phyloP scores from a whole-genome alignment of 2,113 vertebrate species.

The Naja naja region DNA sequence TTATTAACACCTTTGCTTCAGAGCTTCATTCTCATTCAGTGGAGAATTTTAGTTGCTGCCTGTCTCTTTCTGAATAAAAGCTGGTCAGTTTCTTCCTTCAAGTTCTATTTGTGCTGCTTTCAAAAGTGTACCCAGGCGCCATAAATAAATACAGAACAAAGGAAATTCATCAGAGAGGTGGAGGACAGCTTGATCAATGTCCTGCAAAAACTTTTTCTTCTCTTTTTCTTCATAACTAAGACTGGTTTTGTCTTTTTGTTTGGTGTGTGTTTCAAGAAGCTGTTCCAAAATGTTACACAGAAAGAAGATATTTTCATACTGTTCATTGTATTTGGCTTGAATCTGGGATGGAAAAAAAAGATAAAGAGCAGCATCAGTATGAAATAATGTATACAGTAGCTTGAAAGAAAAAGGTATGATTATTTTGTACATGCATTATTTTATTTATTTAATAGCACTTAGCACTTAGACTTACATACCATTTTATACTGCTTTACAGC shows the following conservation, averaged over 20 bases:
- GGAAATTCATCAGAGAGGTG: constrained; percentile 83
- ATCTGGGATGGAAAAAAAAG: constrained; percentile 62
- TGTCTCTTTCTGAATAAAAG: constrained; percentile 24
- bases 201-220: constrained; percentile 65
- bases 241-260: constrained; percentile 17
- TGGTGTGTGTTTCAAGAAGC: constrained; percentile 66
- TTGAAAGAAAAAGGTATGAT: constrained; percentile 1
- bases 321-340: constrained; percentile 63
- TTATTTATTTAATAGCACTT: not conserved
- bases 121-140: constrained; percentile 77
- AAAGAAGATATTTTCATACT: constrained; percentile 82
- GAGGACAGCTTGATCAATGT: constrained; percentile 73
- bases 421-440: not conserved
- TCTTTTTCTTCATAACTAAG: constrained; percentile 57
- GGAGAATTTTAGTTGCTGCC: constrained; percentile 1
- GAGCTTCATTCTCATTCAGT: not conserved
- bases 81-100: constrained; percentile 40
- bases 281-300: constrained; percentile 79
- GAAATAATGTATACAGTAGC: constrained; percentile 1
- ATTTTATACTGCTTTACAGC: too few relatives aligned
- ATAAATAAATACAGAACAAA: constrained; percentile 83
- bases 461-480: too few relatives aligned
- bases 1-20: constrained; percentile 10
- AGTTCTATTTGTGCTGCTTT: constrained; percentile 53
- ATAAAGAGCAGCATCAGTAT: constrained; percentile 19